phyloP scores from a whole-genome alignment of 1,140 invertebrate species.

The Drosophila nasuta region DNA sequence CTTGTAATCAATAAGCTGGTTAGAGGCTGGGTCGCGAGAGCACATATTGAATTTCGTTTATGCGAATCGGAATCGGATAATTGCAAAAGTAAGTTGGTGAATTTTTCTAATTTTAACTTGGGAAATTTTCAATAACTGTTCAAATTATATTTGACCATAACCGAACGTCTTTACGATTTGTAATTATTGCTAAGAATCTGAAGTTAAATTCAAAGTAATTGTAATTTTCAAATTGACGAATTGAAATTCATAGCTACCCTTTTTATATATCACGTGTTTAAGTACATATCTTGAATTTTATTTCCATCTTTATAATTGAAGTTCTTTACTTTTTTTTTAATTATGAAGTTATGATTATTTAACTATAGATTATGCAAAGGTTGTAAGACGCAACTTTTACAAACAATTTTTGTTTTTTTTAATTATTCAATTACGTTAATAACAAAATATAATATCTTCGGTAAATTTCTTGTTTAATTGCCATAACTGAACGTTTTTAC shows the following conservation, averaged over 20 bases:
- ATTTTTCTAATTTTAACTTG: slow-evolving; percentile 2
- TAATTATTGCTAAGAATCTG: not conserved
- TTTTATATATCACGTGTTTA: no score
- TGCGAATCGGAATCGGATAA: not conserved
- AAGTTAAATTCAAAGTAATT: slow-evolving; percentile 6
- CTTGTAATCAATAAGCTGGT: slow-evolving; percentile 89
- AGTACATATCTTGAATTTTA: no score
- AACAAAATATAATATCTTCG: no score
- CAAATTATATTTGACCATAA: not conserved
- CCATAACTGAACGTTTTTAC: no score
- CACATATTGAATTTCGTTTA: slow-evolving; percentile 67
- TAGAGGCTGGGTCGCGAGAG: slow-evolving; percentile 87
- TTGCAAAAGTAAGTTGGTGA: not conserved
- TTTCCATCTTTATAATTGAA: no score
- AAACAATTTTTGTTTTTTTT: not conserved
- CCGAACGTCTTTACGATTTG: not conserved
- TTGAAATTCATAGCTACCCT: not conserved
- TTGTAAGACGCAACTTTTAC: no score
- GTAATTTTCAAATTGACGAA: not conserved
- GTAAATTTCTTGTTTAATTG: no score
- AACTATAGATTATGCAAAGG: no score
- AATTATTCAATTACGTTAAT: no score
- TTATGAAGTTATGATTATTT: no score
- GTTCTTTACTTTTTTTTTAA: no score
- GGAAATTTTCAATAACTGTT: slow-evolving; percentile 20